A percentile compares a stretch with the other conserved stretches of the same genome.
Evolutionary conservation across 2,113 vertebrate genomes (phyloP).

Genomic region (Mastomys natalensis): DNA sequence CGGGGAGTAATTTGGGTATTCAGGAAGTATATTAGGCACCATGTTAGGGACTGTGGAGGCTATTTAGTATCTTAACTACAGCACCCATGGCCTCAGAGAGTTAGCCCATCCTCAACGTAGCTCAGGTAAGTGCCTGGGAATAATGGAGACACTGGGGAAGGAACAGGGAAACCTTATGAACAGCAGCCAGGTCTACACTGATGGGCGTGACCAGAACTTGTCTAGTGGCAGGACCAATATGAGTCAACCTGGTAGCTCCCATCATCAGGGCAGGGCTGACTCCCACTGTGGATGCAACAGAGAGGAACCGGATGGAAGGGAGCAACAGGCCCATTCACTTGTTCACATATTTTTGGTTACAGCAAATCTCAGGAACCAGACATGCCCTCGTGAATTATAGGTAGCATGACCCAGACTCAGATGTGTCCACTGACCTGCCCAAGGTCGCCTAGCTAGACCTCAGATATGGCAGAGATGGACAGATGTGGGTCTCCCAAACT

Average conservation of each 20-base stretch:
- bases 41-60: background rate
- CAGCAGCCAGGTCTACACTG: background rate
- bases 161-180: background rate
- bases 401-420: background rate
- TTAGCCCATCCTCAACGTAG: background rate
- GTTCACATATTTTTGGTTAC: background rate
- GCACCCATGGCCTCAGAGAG: background rate
- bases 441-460: background rate
- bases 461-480: background rate
- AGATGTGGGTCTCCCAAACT: accelerated
- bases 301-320: accelerated
- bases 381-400: background rate
- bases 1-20: conserved; percentile 58
- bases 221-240: background rate
- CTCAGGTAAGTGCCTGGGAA: background rate
- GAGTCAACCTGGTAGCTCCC: background rate
- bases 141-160: background rate
- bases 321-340: background rate
- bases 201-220: background rate
- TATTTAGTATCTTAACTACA: background rate
- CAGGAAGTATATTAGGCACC: conserved; percentile 8
- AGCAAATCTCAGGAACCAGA: background rate
- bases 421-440: background rate
- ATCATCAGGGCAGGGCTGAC: background rate
- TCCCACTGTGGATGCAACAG: background rate